Evolutionary conservation across 2,797 vertebrate genomes (phyloP).

Genomic region (Xiphorhynchus erythropygius): DNA sequence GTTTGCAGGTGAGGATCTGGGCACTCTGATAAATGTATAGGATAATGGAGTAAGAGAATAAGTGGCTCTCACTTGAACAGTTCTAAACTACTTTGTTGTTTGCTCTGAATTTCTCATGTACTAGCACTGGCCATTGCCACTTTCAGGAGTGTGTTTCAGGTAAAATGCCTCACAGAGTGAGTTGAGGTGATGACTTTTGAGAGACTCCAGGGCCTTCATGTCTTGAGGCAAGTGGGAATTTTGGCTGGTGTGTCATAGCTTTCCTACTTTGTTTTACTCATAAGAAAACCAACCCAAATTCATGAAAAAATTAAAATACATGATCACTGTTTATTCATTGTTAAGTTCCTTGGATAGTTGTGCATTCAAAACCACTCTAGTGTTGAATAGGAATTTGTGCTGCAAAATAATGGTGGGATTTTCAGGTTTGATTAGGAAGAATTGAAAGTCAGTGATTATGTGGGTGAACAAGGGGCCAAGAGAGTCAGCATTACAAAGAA

Average conservation of each 20-base stretch:
- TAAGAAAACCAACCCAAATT: not conserved
- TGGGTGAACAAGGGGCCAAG: not conserved
- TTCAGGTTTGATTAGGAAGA: not conserved
- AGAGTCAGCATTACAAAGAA: not conserved
- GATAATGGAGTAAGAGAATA: not conserved
- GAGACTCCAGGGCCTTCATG: not conserved
- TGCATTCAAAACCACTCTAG: not conserved
- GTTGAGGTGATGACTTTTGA: not conserved
- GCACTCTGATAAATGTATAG: rapidly evolving
- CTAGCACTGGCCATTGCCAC: rapidly evolving
- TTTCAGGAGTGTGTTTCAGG: not conserved
- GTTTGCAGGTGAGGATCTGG: not conserved
- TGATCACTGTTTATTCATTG: not conserved
- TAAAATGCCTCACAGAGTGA: not conserved
- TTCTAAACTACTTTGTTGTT: not conserved
- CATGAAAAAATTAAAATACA: not conserved
- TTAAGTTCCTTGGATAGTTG: not conserved
- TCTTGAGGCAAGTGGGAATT: not conserved
- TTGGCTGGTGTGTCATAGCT: not conserved
- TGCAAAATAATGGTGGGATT: not conserved
- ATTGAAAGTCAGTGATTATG: not conserved
- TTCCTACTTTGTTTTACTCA: not conserved
- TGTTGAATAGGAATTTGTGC: not conserved
- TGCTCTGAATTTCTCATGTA: not conserved
- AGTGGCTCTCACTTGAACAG: not conserved